Conservation (phyloP, 2,888 invertebrate genomes). For the Nomada ferruginata region DNA sequence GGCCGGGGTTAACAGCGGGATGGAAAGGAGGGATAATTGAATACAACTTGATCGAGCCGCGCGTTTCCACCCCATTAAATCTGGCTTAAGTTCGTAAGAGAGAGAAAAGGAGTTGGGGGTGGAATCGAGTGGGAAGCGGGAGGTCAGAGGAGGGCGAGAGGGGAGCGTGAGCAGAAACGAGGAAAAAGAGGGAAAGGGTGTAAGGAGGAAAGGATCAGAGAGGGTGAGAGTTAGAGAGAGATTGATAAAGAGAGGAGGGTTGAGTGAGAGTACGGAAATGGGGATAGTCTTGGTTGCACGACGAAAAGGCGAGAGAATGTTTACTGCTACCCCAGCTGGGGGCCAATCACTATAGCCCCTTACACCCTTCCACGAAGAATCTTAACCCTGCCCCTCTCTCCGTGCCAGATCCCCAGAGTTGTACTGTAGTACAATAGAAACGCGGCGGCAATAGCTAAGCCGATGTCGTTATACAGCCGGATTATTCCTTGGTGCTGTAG, state of each 20-base stretch:
- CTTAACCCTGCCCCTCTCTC: constrained; percentile 54
- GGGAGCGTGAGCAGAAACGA: constrained; percentile 15
- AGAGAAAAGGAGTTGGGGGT: constrained; percentile 56
- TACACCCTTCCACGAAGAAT: constrained; percentile 44
- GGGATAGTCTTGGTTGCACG: constrained; percentile 32
- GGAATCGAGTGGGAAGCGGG: constrained; percentile 50
- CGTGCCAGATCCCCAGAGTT: constrained; percentile 38
- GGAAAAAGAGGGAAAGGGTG: not conserved
- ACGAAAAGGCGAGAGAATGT: constrained; percentile 79
- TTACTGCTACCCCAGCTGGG: constrained; percentile 83
- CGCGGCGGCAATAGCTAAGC: constrained; percentile 77
- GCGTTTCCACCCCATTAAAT: constrained; percentile 84
- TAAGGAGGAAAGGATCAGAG: not conserved
- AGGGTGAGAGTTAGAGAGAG: not conserved
- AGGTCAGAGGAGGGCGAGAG: constrained; percentile 37
- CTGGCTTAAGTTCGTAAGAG: constrained; percentile 81
- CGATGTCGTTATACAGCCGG: constrained; percentile 78
- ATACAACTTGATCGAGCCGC: constrained; percentile 84
- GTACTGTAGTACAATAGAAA: constrained; percentile 78
- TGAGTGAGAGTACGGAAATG: not conserved
- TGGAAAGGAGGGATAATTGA: constrained; percentile 82
- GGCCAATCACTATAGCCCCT: constrained; percentile 80
- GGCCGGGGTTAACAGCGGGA: constrained; percentile 62
- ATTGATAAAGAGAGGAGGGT: not conserved
- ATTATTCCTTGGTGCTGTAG: constrained; percentile 74